phyloP scores from a whole-genome alignment of 2,888 invertebrate genomes.

The Andrena trimmerana region DNA sequence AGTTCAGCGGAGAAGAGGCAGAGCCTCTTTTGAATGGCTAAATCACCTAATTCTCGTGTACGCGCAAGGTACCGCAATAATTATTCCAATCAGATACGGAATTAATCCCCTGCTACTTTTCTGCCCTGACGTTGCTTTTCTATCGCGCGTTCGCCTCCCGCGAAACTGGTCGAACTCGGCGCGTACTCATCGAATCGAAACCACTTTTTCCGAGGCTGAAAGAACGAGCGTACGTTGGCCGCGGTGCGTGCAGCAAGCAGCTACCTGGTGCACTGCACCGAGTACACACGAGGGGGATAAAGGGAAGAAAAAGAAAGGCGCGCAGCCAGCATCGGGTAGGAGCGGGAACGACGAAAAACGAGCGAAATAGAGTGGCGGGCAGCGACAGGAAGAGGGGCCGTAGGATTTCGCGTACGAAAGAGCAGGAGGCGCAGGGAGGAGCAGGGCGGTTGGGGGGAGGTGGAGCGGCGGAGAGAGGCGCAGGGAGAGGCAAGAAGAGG shows the following conservation, averaged over 20 bases:
- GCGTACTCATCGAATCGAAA: constrained; percentile 57
- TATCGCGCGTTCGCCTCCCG: constrained; percentile 26
- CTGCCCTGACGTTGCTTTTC: constrained; percentile 19
- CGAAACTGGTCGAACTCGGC: constrained; percentile 52
- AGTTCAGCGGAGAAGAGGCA: too few species aligned
- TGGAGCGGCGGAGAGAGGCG: constrained; percentile 60
- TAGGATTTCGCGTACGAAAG: constrained; percentile 51
- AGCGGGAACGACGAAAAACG: constrained; percentile 33
- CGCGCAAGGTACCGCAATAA: background rate
- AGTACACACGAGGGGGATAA: constrained; percentile 35
- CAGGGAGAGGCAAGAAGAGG: constrained; percentile 73
- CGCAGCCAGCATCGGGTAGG: background rate
- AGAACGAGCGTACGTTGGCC: constrained; percentile 43
- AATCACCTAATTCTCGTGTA: background rate
- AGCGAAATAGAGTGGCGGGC: constrained; percentile 31
- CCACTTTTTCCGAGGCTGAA: constrained; percentile 58
- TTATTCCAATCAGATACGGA: constrained; percentile 4
- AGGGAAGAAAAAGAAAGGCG: background rate
- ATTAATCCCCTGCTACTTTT: constrained; percentile 1
- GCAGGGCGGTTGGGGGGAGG: constrained; percentile 66
- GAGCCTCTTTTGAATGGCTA: background rate
- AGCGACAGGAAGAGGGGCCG: constrained; percentile 25
- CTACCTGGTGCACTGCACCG: constrained; percentile 54
- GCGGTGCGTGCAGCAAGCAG: constrained; percentile 40
- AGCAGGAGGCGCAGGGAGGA: constrained; percentile 54